Conservation (phyloP, 2,113 vertebrate species). For the pig (Sus scrofa) region T2T-Sscrofa CM000822.6:7127001-7127500, state of each 20-base stretch:
- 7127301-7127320: fast-evolving
- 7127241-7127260: not conserved
- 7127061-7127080: not conserved
- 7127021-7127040: not conserved
- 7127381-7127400: not conserved
- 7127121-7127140: not conserved
- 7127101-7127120: not conserved
- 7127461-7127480: not conserved
- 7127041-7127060: not conserved
- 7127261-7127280: fast-evolving
- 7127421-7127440: not conserved
- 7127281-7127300: fast-evolving
- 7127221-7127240: not conserved
- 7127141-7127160: not conserved
- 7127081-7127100: not conserved
- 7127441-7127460: not conserved
- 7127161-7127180: not conserved
- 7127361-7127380: not conserved
- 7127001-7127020: not conserved
- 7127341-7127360: not conserved
- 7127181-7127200: not conserved
- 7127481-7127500: not conserved
- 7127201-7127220: not conserved
- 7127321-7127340: fast-evolving
- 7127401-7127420: not conserved